Conservation (phyloP, 23 tunicate genomes). For the Ciona savignyi region DNA sequence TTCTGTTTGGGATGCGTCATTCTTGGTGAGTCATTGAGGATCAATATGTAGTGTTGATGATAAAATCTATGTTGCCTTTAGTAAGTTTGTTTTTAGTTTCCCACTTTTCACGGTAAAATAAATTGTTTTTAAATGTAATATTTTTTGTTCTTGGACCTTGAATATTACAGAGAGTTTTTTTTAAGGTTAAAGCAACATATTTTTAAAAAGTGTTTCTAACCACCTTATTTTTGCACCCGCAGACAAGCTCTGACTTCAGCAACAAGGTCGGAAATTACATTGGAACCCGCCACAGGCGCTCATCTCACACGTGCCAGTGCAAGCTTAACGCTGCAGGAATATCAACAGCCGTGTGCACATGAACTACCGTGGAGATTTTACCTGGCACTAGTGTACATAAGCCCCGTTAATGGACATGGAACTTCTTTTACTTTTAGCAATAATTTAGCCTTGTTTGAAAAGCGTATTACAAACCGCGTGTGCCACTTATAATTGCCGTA, state of each 20-base stretch:
- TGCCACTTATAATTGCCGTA: background rate
- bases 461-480: background rate
- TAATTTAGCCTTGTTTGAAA: background rate
- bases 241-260: background rate
- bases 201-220: too few species aligned
- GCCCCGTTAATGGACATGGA: background rate
- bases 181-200: too few species aligned
- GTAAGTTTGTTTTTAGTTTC: too few species aligned
- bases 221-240: background rate
- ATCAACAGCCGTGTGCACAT: background rate
- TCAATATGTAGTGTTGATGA: too few species aligned
- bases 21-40: slow-evolving; percentile 53
- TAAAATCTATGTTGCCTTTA: too few species aligned
- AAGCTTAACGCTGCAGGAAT: background rate
- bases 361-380: too few species aligned
- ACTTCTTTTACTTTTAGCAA: background rate
- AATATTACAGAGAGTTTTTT: too few species aligned
- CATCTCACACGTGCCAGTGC: background rate
- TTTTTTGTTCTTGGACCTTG: too few species aligned
- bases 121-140: too few species aligned
- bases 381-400: background rate
- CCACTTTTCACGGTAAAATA: too few species aligned
- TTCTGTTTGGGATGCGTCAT: slow-evolving; percentile 66
- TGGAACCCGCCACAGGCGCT: background rate
- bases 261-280: background rate